Base-by-base conservation (phyloP, 2,888 invertebrate genomes). In the Biston betularia region DNA sequence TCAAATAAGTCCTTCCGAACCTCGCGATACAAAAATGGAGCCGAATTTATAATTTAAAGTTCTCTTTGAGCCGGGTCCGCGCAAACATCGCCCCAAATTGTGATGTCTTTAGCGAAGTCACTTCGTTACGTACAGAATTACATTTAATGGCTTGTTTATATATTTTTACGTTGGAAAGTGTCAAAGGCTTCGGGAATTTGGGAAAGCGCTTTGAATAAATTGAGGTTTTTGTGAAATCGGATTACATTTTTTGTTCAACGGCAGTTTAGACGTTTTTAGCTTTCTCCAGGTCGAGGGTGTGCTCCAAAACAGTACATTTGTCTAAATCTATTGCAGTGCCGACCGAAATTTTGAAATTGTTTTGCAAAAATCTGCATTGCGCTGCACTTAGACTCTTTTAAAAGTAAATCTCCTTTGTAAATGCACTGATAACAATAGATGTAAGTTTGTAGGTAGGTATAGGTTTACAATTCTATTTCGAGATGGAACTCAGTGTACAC, bases 71-170 rank as follows among this genome's bases (percentile, higher is more conserved):
- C 50, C 65, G 63, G 57, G 69, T 56, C 52, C 55, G 46, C 46
- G 72, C 63, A 68, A 68, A 74, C 72, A 71, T 63, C 66, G 63
- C 34, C 67, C 60, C 49, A 69, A 69, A 69, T 69, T 69, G 70
- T 66, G 74, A 72, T 69, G 66, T 71, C 64, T 68, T 72, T 63
- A 72, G 66, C 65, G 68, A 49, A 67, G 68, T 66, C 74, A 69
- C 64, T 75, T 75, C 74, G 73, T 75, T 75, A 75, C 44, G 63
- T 72, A 44, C 56, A 12, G 44, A 67, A 67, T 50, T 50, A 55
- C 48, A 24, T 63, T 65, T 64, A 40, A 38, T 48, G 40, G 45
- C 40, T 44, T 64, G 67, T 61, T 65, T 65, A 67, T 57, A 50
- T 59, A 55, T 61, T 70, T 52, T 14, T 48, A 11, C 35, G n/a